Percentiles rank a stretch among this genome's conserved stretches.
Evolutionary conservation across 2,888 invertebrate genomes (phyloP).

Genomic region (Melanophora roralis): DNA sequence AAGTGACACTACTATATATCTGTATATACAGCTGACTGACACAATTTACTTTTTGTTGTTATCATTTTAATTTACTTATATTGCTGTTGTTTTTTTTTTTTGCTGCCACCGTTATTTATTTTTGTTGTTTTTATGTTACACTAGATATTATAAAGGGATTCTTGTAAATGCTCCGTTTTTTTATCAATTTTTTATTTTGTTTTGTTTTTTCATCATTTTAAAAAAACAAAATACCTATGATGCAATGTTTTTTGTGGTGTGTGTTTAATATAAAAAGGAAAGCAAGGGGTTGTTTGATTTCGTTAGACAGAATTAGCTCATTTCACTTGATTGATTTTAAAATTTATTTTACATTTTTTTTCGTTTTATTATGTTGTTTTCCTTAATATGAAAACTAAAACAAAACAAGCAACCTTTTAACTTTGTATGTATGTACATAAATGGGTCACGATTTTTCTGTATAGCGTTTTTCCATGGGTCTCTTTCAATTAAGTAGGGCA

Average conservation of each 20-base stretch:
- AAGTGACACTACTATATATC: not conserved
- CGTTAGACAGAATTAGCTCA: slow-evolving; percentile 40
- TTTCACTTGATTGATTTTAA: slow-evolving; percentile 53
- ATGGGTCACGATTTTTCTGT: slow-evolving; percentile 51
- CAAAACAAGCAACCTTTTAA: slow-evolving; percentile 26
- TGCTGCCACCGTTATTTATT: not conserved
- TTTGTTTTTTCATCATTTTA: slow-evolving; percentile 27
- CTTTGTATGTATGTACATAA: no score
- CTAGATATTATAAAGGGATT: slow-evolving; percentile 32
- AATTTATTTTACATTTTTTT: slow-evolving; percentile 34
- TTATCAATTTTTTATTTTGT: slow-evolving; percentile 23
- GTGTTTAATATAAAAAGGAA: not conserved
- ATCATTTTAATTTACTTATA: slow-evolving; percentile 19
- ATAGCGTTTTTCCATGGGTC: not conserved
- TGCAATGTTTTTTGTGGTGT: slow-evolving; percentile 4
- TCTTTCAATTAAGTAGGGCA: slow-evolving; percentile 28
- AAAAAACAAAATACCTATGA: slow-evolving; percentile 30
- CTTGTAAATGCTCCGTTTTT: slow-evolving; percentile 11
- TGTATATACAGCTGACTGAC: slow-evolving; percentile 39
- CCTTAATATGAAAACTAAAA: slow-evolving; percentile 34
- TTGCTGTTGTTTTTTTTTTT: not conserved
- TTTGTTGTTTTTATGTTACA: not conserved
- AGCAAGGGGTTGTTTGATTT: slow-evolving; percentile 20
- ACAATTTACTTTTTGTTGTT: slow-evolving; percentile 35
- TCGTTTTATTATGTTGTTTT: slow-evolving; percentile 26